phyloP scores from a whole-genome alignment of 1,140 invertebrate species.

The Drosophila jambulina region DNA sequence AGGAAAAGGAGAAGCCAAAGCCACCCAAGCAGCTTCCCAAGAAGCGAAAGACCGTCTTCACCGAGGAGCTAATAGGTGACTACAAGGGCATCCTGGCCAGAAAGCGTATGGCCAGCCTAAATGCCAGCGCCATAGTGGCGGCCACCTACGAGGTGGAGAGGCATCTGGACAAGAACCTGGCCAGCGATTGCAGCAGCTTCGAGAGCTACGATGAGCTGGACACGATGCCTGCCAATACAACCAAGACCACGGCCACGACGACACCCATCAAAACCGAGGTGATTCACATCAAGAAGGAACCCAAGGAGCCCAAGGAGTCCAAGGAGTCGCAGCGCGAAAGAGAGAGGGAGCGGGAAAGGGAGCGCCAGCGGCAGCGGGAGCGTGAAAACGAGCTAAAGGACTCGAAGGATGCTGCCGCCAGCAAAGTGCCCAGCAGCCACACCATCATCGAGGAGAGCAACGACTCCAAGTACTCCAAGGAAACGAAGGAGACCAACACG shows the following conservation, averaged over 20 bases:
- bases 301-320: conserved; percentile 49
- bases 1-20: conserved; percentile 46
- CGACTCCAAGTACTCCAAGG: conserved; percentile 86
- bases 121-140: conserved; percentile 96
- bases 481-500: conserved; percentile 87
- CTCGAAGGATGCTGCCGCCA: conserved; percentile 45
- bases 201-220: conserved; percentile 84
- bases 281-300: conserved; percentile 67
- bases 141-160: conserved; percentile 94
- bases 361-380: conserved; percentile 9
- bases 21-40: conserved; percentile 73
- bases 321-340: conserved; percentile 32
- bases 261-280: conserved; percentile 11
- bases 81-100: conserved; percentile 94
- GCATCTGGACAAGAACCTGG: conserved; percentile 80
- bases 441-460: conserved; percentile 80
- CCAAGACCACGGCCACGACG: not conserved
- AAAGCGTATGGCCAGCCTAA: conserved; percentile 96
- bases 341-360: conserved; percentile 31
- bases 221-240: conserved; percentile 16
- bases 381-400: conserved; percentile 48
- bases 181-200: conserved; percentile 85
- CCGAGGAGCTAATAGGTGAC: conserved; percentile 90
- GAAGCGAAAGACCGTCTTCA: conserved; percentile 87
- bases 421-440: conserved; percentile 85